A percentile compares a stretch with the other conserved stretches of the same genome.
These are phyloP conservation scores for Nephrotoma appendiculata DNA, from an alignment of 2,888 invertebrate species.

Conservation along the genomic window DNA sequence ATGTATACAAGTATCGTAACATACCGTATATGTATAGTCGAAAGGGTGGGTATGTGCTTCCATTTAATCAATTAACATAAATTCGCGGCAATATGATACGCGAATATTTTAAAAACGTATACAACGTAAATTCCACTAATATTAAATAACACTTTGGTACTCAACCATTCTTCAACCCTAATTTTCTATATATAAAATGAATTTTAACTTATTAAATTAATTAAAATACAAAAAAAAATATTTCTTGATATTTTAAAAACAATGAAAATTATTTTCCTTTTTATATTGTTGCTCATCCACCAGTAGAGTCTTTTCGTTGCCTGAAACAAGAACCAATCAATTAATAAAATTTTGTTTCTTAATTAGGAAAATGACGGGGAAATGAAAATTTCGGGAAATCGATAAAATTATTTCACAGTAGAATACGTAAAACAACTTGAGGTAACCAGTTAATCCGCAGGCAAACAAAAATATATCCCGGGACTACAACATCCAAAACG, in stretches of 20 bases:
- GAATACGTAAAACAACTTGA: neutral
- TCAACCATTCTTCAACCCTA: neutral
- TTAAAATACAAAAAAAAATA: neutral
- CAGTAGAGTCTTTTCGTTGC: neutral
- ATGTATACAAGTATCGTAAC: neutral
- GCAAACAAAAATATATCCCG: neutral
- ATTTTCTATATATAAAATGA: neutral
- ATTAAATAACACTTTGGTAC: neutral
- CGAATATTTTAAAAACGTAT: neutral
- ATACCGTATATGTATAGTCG: neutral
- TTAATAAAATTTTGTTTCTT: neutral
- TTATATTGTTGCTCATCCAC: neutral
- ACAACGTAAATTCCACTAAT: neutral
- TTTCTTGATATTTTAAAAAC: neutral
- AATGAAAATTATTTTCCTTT: neutral
- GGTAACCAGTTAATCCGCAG: neutral
- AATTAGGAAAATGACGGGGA: neutral
- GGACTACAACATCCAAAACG: too few species aligned
- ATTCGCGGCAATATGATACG: neutral
- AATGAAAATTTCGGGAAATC: neutral
- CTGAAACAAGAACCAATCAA: neutral
- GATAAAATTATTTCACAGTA: neutral
- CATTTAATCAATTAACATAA: neutral
- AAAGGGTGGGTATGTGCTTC: neutral
- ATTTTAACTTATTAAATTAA: neutral